Evolutionary conservation across 2,797 vertebrate species (phyloP).

Genomic region (Huso huso): DNA sequence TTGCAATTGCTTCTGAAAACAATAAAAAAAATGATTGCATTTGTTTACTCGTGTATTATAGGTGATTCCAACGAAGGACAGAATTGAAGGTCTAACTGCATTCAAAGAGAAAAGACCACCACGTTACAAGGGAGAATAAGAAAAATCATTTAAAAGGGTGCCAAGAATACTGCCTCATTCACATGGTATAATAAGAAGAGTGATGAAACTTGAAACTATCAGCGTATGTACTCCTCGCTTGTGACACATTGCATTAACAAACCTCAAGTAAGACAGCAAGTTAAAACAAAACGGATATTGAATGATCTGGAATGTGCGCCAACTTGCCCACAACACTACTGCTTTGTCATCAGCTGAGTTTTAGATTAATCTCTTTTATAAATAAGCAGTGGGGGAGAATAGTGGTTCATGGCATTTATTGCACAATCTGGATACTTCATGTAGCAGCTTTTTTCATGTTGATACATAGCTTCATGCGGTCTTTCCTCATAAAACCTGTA

Average conservation of each 20-base stretch:
- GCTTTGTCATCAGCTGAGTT: neutral
- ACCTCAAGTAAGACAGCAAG: neutral
- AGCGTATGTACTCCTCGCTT: neutral
- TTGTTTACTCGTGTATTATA: slow-evolving; percentile 40
- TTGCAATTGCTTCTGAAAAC: too few species aligned
- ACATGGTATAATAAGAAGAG: neutral
- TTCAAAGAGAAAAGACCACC: slow-evolving; percentile 93
- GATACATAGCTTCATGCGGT: too few species aligned
- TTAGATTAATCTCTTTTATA: neutral
- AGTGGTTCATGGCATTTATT: too few species aligned
- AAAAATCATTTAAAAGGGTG: neutral
- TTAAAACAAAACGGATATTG: neutral
- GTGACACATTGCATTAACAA: neutral
- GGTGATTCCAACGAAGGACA: slow-evolving; percentile 94
- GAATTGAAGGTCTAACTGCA: slow-evolving; percentile 86
- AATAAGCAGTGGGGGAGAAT: too few species aligned
- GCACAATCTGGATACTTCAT: too few species aligned
- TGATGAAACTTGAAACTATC: neutral
- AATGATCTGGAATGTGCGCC: neutral
- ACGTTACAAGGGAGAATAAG: slow-evolving; percentile 85
- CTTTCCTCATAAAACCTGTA: too few species aligned
- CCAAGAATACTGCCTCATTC: slow-evolving; percentile 35
- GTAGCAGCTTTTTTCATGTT: too few species aligned
- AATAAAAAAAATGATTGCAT: slow-evolving; percentile 6
- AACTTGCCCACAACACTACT: neutral